A percentile compares a stretch with the other conserved stretches of the same genome.
Evolutionary conservation across 53 echinoderm and acorn worm genomes (phyloP).

Genomic region (Holothuria leucospilota): DNA sequence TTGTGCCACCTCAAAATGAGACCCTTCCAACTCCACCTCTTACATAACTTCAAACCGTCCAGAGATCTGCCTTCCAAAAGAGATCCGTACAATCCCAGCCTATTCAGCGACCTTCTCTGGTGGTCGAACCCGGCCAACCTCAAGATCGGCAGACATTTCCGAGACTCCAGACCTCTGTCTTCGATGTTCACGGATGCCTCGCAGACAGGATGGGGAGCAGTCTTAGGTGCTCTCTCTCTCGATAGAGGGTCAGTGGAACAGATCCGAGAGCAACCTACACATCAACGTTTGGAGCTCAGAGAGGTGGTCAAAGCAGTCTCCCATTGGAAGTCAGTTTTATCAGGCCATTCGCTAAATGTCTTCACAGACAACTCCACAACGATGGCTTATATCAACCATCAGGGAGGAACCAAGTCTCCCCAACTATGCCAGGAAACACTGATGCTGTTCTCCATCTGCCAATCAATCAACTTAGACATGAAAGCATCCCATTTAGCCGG

Average conservation of each 20-base stretch:
- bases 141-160: background rate
- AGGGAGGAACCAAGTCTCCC: conserved; percentile 48
- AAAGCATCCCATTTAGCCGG: conserved; percentile 47
- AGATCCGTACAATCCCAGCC: background rate
- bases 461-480: background rate
- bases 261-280: background rate
- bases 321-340: background rate
- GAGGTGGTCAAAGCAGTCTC: conserved; percentile 7
- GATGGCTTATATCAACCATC: conserved; percentile 56
- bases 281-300: conserved; percentile 30
- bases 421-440: conserved; percentile 34
- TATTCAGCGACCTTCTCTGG: background rate
- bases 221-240: background rate
- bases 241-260: conserved; percentile 8
- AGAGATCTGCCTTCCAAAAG: background rate
- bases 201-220: conserved; percentile 41
- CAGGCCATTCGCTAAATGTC: background rate
- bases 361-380: conserved; percentile 49
- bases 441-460: conserved; percentile 40
- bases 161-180: background rate
- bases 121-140: conserved; percentile 11
- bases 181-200: conserved; percentile 52
- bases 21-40: conserved; percentile 51
- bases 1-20: conserved; percentile 48
- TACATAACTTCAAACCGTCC: conserved; percentile 8